Base-by-base conservation (phyloP, 2,113 vertebrate genomes). In the Zosterops borbonicus region DNA sequence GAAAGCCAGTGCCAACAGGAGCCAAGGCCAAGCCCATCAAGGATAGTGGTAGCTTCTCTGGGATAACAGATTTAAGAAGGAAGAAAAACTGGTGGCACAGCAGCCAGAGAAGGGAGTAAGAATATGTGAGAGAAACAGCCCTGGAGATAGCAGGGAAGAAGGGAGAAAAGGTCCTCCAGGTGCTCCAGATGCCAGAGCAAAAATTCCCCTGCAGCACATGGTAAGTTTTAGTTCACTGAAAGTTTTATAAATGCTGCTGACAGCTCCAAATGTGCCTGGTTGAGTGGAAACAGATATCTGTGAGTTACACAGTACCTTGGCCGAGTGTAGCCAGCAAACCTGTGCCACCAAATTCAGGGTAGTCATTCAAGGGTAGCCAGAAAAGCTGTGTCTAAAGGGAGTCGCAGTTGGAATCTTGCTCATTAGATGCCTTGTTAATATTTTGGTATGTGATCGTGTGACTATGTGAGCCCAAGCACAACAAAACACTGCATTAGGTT, bases 11-110 rank as follows among this genome's bases (percentile, higher is more conserved):
- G 19, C 12, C 37, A 58, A 31, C 2, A 4, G 2, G 3, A 53
- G 17, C 28, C 27, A 84, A 74, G 47, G 24, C 41, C 0, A 0
- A 67, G 41, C 20, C 42, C 12, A 68, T 35, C 47, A 56, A 17
- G 2, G 0, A 23, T 3, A 8, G 29, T 16, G 12, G n/a, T 22
- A 9, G 8, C 5, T 12, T 9, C 44, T 46, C 22, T 35, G 22
- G n/a, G 13, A 58, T 41, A 58, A 47, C 8, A 27, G 7, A 52
- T 58, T 64, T 69, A 46, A 46, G 9, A 56, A 31, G 19, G 1
- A 68, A 37, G 11, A 25, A 31, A 20, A 33, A 25, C 53, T 68
- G 24, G 16, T 41, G 46, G 19, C 15, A 29, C 24, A 46, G 39
- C 24, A 46, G 24, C 8, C 41, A 65, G 59, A 46, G 14, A 68